Evolutionary conservation across 2,888 invertebrate species (phyloP), one percentile per base, ranked within the genome.

Genomic region (Willowsia nigromaculata): DNA sequence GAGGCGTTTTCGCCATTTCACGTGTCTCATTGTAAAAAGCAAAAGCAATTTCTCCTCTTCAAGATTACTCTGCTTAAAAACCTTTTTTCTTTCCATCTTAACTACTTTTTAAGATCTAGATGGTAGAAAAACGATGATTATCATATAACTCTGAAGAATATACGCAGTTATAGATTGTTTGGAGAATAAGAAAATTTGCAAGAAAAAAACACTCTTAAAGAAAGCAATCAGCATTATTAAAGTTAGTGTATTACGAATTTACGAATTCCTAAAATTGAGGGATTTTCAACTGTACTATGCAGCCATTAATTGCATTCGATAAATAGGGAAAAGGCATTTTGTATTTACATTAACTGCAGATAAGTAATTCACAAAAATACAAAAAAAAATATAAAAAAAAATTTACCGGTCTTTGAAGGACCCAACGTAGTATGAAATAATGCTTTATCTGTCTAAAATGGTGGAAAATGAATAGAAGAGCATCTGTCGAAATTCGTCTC

Each of bases 21-120:
- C 86, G 86, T 80, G 86, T 65, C 80, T 86, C 80, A 65, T 80
- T 86, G 47, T 68, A 22, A 78, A 33, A 59, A 85, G 85, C 47
- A 86, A 80, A 86, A 86, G 86, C 86, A 86, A 86, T 86, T 86
- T 86, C 37, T 68, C 18, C 78, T 68, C 27, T 62, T 59, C 80
- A 86, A 80, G 80, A 86, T 86, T 80, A 80, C 80, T 85, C 82
- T 62, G 65, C 65, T 82, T 74, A 85, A 85, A 71, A 74, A 56
- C 82, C 40, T 82, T 82, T 81, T 82, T 15, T 65, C 62, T 65
- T 59, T 53, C 9, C n/a, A 30, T 30, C 33, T 82, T 82, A 62
- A 47, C 82, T 43, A 15, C 82, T 81, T 59, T 62, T 68, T 18
- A 50, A 18, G 5, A 50, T 50, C 18, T 4, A 30, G 15, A 74